Evolutionary conservation across 2,888 invertebrate genomes (phyloP).

Genomic region (Pristionchus maxplancki): DNA sequence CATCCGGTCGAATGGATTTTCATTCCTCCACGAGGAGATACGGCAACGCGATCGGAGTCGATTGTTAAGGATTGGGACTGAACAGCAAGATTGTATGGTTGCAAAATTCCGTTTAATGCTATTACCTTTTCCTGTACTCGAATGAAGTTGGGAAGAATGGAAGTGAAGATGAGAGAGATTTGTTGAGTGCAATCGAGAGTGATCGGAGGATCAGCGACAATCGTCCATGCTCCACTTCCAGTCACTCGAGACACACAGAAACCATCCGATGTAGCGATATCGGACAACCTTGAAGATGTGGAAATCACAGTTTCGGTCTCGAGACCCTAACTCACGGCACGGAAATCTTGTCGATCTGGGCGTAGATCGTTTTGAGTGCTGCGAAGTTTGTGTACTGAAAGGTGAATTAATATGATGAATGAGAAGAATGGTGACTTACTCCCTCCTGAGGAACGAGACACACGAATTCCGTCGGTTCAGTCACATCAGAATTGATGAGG

Average conservation of each 20-base stretch:
- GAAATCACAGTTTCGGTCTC: not conserved
- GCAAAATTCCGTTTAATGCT: too few species aligned
- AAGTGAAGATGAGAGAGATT: not conserved
- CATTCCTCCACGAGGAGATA: conserved; percentile 1
- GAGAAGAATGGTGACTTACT: not conserved
- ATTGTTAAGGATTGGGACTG: not conserved
- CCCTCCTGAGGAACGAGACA: not conserved
- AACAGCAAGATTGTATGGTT: not conserved
- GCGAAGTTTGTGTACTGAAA: not conserved
- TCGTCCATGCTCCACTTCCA: not conserved
- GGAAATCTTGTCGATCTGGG: not conserved
- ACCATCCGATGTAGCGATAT: not conserved
- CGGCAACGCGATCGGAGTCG: not conserved
- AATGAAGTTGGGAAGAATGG: conserved; percentile 11
- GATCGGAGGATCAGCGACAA: not conserved
- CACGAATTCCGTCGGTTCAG: not conserved
- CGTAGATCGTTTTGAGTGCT: not conserved
- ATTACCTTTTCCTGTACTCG: not conserved
- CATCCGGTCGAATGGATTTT: not conserved
- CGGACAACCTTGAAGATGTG: not conserved
- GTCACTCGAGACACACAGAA: not conserved
- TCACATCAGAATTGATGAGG: not conserved
- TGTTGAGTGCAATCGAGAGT: not conserved
- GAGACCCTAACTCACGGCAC: not conserved
- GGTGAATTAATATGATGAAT: not conserved